These are phyloP conservation scores for Drosophila anceps DNA, from an alignment of 2,888 invertebrate genomes.

Conservation along the genomic window DNA sequence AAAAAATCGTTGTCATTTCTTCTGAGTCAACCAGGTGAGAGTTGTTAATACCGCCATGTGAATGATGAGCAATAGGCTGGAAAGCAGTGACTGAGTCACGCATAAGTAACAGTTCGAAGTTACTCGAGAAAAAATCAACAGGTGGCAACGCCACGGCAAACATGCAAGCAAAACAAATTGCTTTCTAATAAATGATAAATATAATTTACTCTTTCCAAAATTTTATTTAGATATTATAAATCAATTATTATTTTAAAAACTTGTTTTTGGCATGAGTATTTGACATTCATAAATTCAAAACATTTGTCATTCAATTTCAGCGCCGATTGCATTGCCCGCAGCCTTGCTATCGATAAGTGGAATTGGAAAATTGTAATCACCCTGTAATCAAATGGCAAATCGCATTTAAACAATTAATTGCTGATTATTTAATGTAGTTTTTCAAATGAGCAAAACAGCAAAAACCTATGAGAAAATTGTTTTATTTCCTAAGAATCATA, in stretches of 20 bases:
- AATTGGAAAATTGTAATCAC: too few species aligned
- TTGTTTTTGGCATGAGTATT: neutral
- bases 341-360: neutral
- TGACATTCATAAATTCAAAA: neutral
- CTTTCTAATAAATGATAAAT: neutral
- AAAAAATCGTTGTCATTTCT: slow-evolving; percentile 75
- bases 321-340: neutral
- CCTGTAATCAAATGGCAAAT: neutral
- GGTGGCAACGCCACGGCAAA: slow-evolving; percentile 25
- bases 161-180: neutral
- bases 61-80: slow-evolving; percentile 7
- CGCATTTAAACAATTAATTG: neutral
- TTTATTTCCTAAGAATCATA: slow-evolving; percentile 47
- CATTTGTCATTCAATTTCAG: neutral
- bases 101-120: slow-evolving; percentile 11
- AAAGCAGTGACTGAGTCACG: slow-evolving; percentile 26
- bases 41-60: slow-evolving; percentile 18
- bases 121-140: slow-evolving; percentile 5
- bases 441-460: neutral
- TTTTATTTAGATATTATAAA: neutral
- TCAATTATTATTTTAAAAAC: neutral
- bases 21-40: slow-evolving; percentile 28
- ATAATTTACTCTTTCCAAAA: neutral
- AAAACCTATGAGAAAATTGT: slow-evolving; percentile 13
- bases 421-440: neutral